These are phyloP conservation scores for Chrysina gloriosa DNA, from an alignment of 2,888 invertebrate species.

Conservation along the genomic window DNA sequence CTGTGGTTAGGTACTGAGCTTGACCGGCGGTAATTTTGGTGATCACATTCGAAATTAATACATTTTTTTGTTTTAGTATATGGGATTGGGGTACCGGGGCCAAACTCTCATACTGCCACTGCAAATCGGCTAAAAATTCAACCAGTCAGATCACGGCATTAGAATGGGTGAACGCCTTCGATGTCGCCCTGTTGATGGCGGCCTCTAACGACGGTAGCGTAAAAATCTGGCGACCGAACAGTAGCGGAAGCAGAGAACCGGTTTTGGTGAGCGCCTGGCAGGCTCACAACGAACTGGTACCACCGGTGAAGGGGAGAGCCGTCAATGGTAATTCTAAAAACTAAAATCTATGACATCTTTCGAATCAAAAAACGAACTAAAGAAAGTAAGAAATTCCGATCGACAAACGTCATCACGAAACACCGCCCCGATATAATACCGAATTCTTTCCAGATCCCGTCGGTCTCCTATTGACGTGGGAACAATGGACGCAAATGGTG, in stretches of 20 bases:
- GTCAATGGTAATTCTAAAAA: not conserved
- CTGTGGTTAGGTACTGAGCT: too few relatives aligned
- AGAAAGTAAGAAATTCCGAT: too few relatives aligned
- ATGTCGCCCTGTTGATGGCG: slow-evolving; percentile 78
- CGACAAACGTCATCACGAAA: too few relatives aligned
- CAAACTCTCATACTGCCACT: slow-evolving; percentile 73
- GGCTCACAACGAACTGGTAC: slow-evolving; percentile 67
- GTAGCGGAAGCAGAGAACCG: slow-evolving; percentile 63
- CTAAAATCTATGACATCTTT: too few relatives aligned
- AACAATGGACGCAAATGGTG: slow-evolving; percentile 81
- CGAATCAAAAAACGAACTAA: too few relatives aligned
- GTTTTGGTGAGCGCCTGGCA: slow-evolving; percentile 87
- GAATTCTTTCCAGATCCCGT: slow-evolving; percentile 66
- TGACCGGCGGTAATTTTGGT: not conserved
- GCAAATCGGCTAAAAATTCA: slow-evolving; percentile 63
- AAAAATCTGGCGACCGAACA: slow-evolving; percentile 72
- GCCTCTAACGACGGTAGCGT: slow-evolving; percentile 84
- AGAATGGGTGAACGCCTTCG: slow-evolving; percentile 89
- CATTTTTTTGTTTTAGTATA: slow-evolving; percentile 67
- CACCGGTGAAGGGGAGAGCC: slow-evolving; percentile 8
- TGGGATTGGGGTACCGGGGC: slow-evolving; percentile 87
- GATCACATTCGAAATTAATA: slow-evolving; percentile 31
- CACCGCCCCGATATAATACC: too few relatives aligned
- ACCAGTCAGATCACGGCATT: slow-evolving; percentile 80
- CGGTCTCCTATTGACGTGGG: slow-evolving; percentile 86